Percentiles rank a stretch among this genome's conserved stretches.
Evolutionary conservation across 2,888 invertebrate genomes (phyloP).

Genomic region (Sisyra terminalis): DNA sequence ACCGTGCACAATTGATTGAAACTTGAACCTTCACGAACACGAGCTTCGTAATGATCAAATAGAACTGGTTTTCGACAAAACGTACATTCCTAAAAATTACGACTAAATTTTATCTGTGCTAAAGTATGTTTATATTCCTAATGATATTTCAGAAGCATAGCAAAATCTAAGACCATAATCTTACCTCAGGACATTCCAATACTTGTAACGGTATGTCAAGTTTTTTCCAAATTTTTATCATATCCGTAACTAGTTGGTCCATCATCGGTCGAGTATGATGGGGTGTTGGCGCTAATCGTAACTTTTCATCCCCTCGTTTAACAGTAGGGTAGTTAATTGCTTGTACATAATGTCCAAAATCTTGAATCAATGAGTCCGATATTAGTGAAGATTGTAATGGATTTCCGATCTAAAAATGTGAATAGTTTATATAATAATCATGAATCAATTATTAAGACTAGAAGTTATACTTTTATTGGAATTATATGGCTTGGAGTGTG

Average conservation of each 20-base stretch:
- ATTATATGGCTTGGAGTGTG: constrained; percentile 91
- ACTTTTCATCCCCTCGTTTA: constrained; percentile 77
- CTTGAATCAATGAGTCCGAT: constrained; percentile 67
- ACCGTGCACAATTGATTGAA: constrained; percentile 28
- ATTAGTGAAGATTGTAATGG: constrained; percentile 65
- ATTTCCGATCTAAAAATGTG: constrained; percentile 65
- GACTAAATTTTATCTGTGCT: too few species aligned
- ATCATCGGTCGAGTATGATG: constrained; percentile 77
- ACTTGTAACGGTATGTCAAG: constrained; percentile 52
- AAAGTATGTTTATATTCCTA: too few species aligned
- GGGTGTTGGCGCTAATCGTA: constrained; percentile 88
- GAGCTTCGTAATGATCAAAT: constrained; percentile 32
- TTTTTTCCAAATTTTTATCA: constrained; percentile 66
- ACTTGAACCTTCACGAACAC: constrained; percentile 21
- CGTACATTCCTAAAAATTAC: constrained; percentile 34
- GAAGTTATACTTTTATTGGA: constrained; percentile 79
- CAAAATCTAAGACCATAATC: too few species aligned
- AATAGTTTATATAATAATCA: too few species aligned
- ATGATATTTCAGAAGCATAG: too few species aligned
- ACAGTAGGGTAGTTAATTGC: constrained; percentile 98
- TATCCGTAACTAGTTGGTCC: constrained; percentile 60
- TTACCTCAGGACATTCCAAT: constrained; percentile 30
- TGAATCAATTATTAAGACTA: too few species aligned
- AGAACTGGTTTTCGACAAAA: constrained; percentile 40
- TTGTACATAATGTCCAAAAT: constrained; percentile 87